Percentiles rank a stretch among this genome's conserved stretches.
These are phyloP conservation scores for Synanthedon tipuliformis DNA, from an alignment of 2,888 invertebrate species.

Conservation along the genomic window DNA sequence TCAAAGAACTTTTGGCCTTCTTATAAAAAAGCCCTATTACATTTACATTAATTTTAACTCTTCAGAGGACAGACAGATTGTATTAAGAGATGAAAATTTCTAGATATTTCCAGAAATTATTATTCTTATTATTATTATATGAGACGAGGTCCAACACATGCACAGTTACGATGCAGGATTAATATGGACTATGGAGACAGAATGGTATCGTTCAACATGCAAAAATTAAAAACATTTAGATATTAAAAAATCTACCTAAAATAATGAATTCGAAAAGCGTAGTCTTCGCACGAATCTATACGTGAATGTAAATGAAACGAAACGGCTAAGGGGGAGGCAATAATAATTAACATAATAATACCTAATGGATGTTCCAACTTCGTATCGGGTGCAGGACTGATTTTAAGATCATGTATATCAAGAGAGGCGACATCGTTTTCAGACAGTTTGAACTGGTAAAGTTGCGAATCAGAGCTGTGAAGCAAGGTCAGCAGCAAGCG, in stretches of 20 bases:
- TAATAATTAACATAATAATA: slow-evolving; percentile 37
- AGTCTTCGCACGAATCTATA: slow-evolving; percentile 10
- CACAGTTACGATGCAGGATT: slow-evolving; percentile 34
- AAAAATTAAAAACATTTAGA: slow-evolving; percentile 27
- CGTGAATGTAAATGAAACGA: slow-evolving; percentile 28
- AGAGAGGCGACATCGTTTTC: slow-evolving; percentile 28
- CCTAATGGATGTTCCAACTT: slow-evolving; percentile 22
- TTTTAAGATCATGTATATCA: slow-evolving; percentile 12
- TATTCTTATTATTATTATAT: background rate
- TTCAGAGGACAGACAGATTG: no score
- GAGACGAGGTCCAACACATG: slow-evolving; percentile 23
- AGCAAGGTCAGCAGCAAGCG: slow-evolving; percentile 1
- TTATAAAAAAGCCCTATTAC: no score
- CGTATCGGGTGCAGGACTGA: slow-evolving; percentile 22
- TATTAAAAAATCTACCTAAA: slow-evolving; percentile 15
- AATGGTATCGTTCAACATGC: slow-evolving; percentile 23
- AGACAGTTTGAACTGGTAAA: background rate
- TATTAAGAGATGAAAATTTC: no score
- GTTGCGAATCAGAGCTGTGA: slow-evolving; percentile 5
- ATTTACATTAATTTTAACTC: no score
- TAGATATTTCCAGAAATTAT: background rate
- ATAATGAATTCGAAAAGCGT: slow-evolving; percentile 16
- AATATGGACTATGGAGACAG: slow-evolving; percentile 33
- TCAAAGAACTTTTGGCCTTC: no score
- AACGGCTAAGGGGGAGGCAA: slow-evolving; percentile 31